phyloP scores from a whole-genome alignment of 2,113 vertebrate species.

The Bucco capensis region DNA sequence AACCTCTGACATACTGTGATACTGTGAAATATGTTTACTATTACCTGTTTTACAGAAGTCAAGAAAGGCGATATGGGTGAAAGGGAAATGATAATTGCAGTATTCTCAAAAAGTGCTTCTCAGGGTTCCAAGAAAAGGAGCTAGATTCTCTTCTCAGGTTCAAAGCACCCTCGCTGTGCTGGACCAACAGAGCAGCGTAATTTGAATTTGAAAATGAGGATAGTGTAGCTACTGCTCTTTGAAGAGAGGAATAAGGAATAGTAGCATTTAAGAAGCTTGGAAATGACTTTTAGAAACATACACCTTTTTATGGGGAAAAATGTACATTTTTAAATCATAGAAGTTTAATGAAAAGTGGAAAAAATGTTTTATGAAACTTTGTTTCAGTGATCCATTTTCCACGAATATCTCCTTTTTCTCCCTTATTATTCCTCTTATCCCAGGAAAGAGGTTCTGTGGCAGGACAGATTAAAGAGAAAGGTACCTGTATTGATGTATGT shows the following conservation, averaged over 20 bases:
- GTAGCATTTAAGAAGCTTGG: conserved; percentile 65
- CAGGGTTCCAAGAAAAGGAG: conserved; percentile 52
- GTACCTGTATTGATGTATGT: neutral
- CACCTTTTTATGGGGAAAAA: neutral
- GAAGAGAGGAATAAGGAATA: conserved; percentile 69
- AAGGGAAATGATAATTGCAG: conserved; percentile 65
- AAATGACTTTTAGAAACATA: conserved; percentile 42
- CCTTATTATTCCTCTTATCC: neutral
- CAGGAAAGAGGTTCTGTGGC: neutral
- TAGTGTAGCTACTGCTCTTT: conserved; percentile 67
- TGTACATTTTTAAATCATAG: neutral
- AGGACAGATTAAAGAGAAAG: neutral
- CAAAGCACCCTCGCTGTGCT: conserved; percentile 69
- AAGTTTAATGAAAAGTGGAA: conserved; percentile 31
- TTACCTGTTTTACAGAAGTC: neutral
- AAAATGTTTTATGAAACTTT: conserved; percentile 41
- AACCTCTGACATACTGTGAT: too few relatives aligned
- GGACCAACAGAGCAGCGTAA: conserved; percentile 58
- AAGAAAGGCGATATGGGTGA: conserved; percentile 37
- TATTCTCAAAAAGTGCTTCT: conserved; percentile 60
- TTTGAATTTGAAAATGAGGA: conserved; percentile 73
- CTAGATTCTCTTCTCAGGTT: conserved; percentile 67
- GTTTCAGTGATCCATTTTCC: conserved; percentile 39
- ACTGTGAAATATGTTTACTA: neutral
- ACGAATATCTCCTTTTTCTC: conserved; percentile 29